Evolutionary conservation across 2,797 vertebrate species (phyloP).

Genomic region (Cyclopterus lumpus): DNA sequence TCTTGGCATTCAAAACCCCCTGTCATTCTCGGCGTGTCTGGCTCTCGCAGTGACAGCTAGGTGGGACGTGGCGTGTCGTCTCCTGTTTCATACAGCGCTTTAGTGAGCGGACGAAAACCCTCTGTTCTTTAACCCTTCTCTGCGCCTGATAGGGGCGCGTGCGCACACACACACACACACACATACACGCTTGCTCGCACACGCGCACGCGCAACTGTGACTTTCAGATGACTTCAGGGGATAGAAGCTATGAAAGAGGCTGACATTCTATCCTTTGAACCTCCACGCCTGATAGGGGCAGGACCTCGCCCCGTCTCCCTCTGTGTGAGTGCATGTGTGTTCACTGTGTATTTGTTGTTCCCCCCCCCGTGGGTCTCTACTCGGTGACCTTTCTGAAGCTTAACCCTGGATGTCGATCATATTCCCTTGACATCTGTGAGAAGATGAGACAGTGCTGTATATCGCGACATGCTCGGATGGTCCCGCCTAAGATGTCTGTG

Average conservation of each 20-base stretch:
- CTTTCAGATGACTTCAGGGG: conserved; percentile 78
- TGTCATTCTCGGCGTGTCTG: conserved; percentile 64
- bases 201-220: conserved; percentile 41
- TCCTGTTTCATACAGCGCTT: conserved; percentile 66
- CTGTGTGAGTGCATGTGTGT: conserved; percentile 58
- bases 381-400: conserved; percentile 65
- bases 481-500: conserved; percentile 32
- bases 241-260: conserved; percentile 70
- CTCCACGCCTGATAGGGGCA: conserved; percentile 64
- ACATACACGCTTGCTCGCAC: conserved; percentile 14
- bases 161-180: conserved; percentile 15
- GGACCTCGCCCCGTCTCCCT: conserved; percentile 61
- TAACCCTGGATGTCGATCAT: conserved; percentile 44
- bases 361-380: conserved; percentile 49
- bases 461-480: conserved; percentile 28
- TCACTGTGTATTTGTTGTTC: conserved; percentile 40
- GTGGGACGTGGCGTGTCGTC: conserved; percentile 60
- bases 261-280: conserved; percentile 79
- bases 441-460: conserved; percentile 21
- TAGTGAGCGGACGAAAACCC: conserved; percentile 62
- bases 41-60: conserved; percentile 71
- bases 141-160: conserved; percentile 25
- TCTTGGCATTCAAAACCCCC: conserved; percentile 62
- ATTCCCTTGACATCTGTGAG: conserved; percentile 47
- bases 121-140: conserved; percentile 50